Evolutionary conservation across 2,113 vertebrate species (phyloP).

Genomic region (Guaruba guarouba): DNA sequence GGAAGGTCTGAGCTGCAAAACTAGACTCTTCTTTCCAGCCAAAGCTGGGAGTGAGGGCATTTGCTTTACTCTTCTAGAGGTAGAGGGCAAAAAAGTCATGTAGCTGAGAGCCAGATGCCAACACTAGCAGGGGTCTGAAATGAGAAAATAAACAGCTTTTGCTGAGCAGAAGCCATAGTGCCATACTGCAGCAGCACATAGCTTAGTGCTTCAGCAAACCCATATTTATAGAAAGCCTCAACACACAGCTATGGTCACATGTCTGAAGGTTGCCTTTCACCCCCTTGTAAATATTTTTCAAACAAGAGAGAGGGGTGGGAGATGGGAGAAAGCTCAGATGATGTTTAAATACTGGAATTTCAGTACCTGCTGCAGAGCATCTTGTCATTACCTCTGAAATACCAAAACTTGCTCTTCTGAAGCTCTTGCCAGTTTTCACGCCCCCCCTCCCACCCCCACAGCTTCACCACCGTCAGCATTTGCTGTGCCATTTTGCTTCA

Average conservation of each 20-base stretch:
- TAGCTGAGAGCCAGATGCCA: constrained; percentile 10
- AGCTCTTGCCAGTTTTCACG: constrained; percentile 42
- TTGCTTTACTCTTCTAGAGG: neutral
- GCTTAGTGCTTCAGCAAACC: constrained; percentile 7
- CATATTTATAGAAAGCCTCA: constrained; percentile 38
- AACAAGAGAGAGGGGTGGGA: constrained; percentile 41
- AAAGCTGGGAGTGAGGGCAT: neutral
- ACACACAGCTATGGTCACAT: constrained; percentile 2
- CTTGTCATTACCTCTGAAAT: constrained; percentile 22
- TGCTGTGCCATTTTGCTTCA: too few species aligned
- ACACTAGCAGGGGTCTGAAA: constrained; percentile 18
- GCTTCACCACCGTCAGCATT: too few species aligned
- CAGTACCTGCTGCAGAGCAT: constrained; percentile 8
- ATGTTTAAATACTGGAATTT: constrained; percentile 10
- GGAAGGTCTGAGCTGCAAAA: neutral
- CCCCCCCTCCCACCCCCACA: neutral
- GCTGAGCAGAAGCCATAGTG: constrained; percentile 24
- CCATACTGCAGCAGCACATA: neutral
- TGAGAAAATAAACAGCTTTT: constrained; percentile 24
- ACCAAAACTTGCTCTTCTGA: neutral
- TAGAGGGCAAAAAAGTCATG: constrained; percentile 1
- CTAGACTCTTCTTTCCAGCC: neutral
- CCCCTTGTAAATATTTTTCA: constrained; percentile 53
- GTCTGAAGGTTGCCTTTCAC: constrained; percentile 48
- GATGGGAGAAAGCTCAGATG: constrained; percentile 4